Conservation (phyloP, 2,888 invertebrate species). For the Prenolepis imparis region DNA sequence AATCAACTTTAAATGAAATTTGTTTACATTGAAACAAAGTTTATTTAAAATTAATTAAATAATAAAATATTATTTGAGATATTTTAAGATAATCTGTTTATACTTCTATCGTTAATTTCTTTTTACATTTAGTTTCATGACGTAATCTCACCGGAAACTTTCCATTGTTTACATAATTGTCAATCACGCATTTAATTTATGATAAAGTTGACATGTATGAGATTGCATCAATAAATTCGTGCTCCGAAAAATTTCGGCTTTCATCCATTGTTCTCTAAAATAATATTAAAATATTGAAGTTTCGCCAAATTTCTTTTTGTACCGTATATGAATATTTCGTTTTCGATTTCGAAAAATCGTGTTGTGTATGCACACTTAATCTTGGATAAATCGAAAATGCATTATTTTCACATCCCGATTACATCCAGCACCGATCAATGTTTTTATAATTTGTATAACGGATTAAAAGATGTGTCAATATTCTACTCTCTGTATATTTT, state of each 20-base stretch:
- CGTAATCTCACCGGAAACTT: background rate
- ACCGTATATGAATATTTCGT: background rate
- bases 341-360: conserved; percentile 17
- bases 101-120: background rate
- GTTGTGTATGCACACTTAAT: background rate
- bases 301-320: conserved; percentile 12
- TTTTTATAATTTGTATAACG: conserved; percentile 7
- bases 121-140: background rate
- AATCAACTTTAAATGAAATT: background rate
- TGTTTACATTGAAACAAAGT: background rate
- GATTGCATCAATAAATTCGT: background rate
- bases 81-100: background rate
- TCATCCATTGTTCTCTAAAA: conserved; percentile 4
- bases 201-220: background rate
- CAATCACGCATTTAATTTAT: conserved; percentile 4
- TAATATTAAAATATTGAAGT: conserved; percentile 35
- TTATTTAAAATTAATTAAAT: conserved; percentile 1
- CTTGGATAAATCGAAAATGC: background rate
- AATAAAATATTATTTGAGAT: background rate
- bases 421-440: conserved; percentile 9
- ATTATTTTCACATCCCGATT: conserved; percentile 34
- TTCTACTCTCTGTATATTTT: background rate
- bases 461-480: conserved; percentile 6
- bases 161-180: background rate
- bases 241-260: background rate